Base-by-base conservation (phyloP, 2,113 vertebrate genomes). In the Anguilla japonica region DNA sequence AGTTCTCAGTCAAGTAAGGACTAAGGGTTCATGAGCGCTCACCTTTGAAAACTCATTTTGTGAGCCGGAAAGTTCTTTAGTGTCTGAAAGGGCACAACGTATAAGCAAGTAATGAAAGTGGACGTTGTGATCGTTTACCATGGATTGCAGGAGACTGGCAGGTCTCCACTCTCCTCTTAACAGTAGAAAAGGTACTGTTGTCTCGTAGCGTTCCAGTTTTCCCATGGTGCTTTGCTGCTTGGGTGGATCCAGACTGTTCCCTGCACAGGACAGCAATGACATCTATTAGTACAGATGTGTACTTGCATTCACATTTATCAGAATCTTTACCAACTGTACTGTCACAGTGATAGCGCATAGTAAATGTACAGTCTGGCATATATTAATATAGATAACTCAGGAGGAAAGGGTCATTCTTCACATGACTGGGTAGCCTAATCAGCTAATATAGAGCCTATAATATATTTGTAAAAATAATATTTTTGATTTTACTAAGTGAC, bases 141-240 rank as follows among this genome's bases (percentile, higher is more conserved):
- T 85, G 40, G 89, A 82, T 81, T 86, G 50, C 78, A 60, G 22
- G 79, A 6, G 87, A 84, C 90, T 43, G 75, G 22, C 18, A 11
- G 93, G 91, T 89, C 85, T 92, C 94, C 93, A 93, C 46, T 83
- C 57, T 6, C 93, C 91, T 89, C 94, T 94, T 1, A 88, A 91
- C 90, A 93, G 2, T 84, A 96, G 87, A 22, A 92, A 92, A 53
- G 93, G 93, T 57, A 89, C 79, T 84, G 93, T 90, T 40, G 92
- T 94, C 90, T 95, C 92, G 13, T 92, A 94, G 71, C 86, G 90
- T 90, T 87, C 83, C 71, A 41, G 1, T 8, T 86, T 84, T 13
- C 93, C 89, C 90, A 83, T 88, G 43, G 82, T 18, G 56, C 88
- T 78, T 89, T 83, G 91, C 86, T 88, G 91, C 86, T 67, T 84